Evolutionary conservation across 1,140 invertebrate genomes (phyloP), one percentile per base, ranked within the genome.

Genomic region (Leucophenga varia): DNA sequence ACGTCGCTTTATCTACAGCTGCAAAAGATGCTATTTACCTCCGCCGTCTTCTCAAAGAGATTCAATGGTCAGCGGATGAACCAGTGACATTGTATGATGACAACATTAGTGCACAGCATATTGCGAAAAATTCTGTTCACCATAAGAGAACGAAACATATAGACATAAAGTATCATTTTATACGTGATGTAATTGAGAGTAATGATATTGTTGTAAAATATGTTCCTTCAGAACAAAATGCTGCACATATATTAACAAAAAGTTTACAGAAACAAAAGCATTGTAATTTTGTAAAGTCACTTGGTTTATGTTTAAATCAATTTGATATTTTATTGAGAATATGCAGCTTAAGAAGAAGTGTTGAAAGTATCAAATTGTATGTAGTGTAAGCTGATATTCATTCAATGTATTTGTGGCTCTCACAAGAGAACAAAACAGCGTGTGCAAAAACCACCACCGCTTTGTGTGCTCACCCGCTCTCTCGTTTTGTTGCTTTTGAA

Each of bases 171-270:
- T 25, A 25, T 25, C 22, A 25, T 25, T 25, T 25, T 25, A 25
- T 25, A 25, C 22, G 22, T 6, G 22, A 17, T 6, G 6, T 6
- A 35, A 13, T 13, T 35, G 16, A 35, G 6, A 35, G n/a, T 13
- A 17, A n/a, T 13, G 12, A 13, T 13, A 35, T 35, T 6, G 16
- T 6, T 8, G 5, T 35, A 35, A 6, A 35, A 13, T 35, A 13
- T 35, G 32, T 35, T 8, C 13, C 32, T 13, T 35, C 32, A 4
- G 16, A 35, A 13, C 4, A 35, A 5, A 35, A 13, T n/a, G 32
- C n/a, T 35, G 32, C 32, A 35, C 4, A 35, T 35, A n/a, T 35
- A n/a, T 35, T 35, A 35, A 35, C 32, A 35, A 35, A 35, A n/a
- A 13, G 12, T 35, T 35, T 17, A 35, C 5, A 13, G 6, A 35